Evolutionary conservation across 64 coral and sea anemone species (phyloP).

Genomic region (Stichodactyla mertensii): DNA sequence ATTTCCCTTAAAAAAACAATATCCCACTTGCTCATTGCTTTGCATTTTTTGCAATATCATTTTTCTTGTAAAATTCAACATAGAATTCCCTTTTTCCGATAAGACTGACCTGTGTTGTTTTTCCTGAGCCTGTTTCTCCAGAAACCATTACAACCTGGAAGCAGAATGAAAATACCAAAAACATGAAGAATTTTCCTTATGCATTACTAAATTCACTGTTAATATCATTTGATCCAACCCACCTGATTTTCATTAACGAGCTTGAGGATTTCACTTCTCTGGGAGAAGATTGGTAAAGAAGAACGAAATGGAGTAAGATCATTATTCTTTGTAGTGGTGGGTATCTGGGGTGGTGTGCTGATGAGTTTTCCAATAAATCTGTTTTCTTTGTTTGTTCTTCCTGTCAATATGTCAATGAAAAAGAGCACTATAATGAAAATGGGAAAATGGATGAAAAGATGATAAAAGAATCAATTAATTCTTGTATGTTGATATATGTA

Average conservation of each 20-base stretch:
- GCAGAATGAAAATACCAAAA: background rate
- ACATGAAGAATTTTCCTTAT: background rate
- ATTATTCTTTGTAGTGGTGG: conserved; percentile 51
- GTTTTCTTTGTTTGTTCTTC: conserved; percentile 56
- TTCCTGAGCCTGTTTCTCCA: conserved; percentile 97
- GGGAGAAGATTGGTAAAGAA: conserved; percentile 69
- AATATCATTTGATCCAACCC: background rate
- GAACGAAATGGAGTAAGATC: conserved; percentile 68
- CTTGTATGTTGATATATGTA: no score
- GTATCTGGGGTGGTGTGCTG: conserved; percentile 49
- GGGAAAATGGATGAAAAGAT: background rate
- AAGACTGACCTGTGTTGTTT: conserved; percentile 82
- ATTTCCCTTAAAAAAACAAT: no score
- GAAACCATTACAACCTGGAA: conserved; percentile 85
- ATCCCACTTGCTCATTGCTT: no score
- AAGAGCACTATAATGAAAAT: no score
- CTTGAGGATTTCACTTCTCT: conserved; percentile 64
- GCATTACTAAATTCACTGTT: no score
- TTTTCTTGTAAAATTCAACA: no score
- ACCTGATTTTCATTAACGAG: conserved; percentile 76
- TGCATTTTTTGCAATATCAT: no score
- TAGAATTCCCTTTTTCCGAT: background rate
- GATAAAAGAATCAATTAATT: background rate
- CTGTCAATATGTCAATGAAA: conserved; percentile 10
- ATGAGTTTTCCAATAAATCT: conserved; percentile 76